Evolutionary conservation across 2,797 vertebrate species (phyloP).

Genomic region (Acanthornis magna): DNA sequence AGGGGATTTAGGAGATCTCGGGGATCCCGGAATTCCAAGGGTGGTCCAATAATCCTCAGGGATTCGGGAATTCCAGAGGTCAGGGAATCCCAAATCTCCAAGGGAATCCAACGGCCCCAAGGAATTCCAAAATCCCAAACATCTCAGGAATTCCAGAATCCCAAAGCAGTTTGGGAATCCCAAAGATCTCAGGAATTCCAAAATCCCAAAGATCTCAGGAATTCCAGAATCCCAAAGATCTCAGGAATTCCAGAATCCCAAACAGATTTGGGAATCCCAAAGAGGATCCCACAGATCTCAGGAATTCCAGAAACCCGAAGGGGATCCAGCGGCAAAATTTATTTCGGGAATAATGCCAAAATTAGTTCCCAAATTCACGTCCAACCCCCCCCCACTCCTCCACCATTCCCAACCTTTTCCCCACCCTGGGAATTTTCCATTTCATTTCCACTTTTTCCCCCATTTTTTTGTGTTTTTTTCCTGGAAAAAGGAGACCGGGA

Average conservation of each 20-base stretch:
- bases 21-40: neutral
- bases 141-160: neutral
- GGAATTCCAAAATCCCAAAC: neutral
- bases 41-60: too few relatives aligned
- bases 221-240: neutral
- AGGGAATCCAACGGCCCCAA: too few relatives aligned
- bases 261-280: too few relatives aligned
- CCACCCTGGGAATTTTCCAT: accelerated
- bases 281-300: too few relatives aligned
- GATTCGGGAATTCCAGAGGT: neutral
- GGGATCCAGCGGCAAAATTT: neutral
- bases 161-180: too few relatives aligned
- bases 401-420: neutral
- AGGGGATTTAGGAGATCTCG: too few relatives aligned
- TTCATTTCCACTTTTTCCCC: neutral
- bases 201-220: too few relatives aligned
- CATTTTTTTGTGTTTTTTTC: neutral
- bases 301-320: neutral
- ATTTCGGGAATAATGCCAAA: neutral
- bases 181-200: too few relatives aligned
- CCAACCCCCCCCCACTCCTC: neutral
- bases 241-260: too few relatives aligned
- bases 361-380: neutral
- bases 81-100: too few relatives aligned
- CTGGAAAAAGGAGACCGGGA: neutral